Conservation (phyloP, 1,140 invertebrate species). For the Probaryconus sp. region DNA sequence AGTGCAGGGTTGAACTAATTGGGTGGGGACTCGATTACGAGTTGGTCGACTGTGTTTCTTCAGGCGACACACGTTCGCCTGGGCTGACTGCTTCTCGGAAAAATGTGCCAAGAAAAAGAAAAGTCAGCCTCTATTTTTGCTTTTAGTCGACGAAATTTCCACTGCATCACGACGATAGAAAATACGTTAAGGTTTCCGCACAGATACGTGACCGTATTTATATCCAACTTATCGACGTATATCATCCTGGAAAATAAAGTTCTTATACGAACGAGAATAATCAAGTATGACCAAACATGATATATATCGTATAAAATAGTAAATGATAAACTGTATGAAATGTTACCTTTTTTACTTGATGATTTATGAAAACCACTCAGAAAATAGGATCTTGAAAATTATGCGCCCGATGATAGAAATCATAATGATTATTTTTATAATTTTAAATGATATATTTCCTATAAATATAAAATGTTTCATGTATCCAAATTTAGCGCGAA, state of each 20-base stretch:
- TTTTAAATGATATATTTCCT: too few relatives aligned
- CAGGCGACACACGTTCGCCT: conserved; percentile 69
- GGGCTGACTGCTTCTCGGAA: conserved; percentile 47
- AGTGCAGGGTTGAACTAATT: conserved; percentile 69
- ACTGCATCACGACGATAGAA: conserved; percentile 34
- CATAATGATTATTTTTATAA: too few relatives aligned
- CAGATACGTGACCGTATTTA: conserved; percentile 55
- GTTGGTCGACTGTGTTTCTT: conserved; percentile 64
- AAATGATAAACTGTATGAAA: not conserved
- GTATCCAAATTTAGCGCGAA: too few relatives aligned
- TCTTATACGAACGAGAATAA: conserved; percentile 13
- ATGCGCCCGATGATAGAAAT: too few relatives aligned
- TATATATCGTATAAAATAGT: not conserved
- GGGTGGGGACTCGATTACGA: conserved; percentile 72
- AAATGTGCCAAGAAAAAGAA: conserved; percentile 52
- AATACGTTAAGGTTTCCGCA: conserved; percentile 49
- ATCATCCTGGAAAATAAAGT: conserved; percentile 18
- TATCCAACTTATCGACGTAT: conserved; percentile 31
- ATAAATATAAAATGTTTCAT: too few relatives aligned
- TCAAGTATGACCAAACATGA: not conserved
- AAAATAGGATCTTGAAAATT: too few relatives aligned
- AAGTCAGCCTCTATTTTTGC: conserved; percentile 28
- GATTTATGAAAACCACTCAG: too few relatives aligned
- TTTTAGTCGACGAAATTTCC: conserved; percentile 52
- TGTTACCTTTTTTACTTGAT: too few relatives aligned